Percentiles rank a stretch among this genome's conserved stretches.
phyloP scores from a whole-genome alignment of 2,888 invertebrate species.

The Eremobia ochroleuca region DNA sequence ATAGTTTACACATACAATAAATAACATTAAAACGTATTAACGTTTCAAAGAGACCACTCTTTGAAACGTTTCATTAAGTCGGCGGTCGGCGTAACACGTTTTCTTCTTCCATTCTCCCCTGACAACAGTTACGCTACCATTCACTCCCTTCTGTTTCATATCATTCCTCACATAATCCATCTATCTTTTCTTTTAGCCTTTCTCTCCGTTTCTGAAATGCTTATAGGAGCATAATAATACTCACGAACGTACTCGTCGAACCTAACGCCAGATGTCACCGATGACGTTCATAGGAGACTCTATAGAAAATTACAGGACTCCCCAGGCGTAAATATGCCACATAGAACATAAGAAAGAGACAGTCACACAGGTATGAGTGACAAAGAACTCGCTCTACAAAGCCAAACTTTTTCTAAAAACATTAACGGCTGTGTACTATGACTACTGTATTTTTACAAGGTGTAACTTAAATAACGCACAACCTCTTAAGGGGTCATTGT shows the following conservation, averaged over 20 bases:
- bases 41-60: too few species aligned
- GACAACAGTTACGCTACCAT: background rate
- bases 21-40: too few species aligned
- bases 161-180: background rate
- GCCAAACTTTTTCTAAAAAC: background rate
- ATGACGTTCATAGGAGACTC: background rate
- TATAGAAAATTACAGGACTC: background rate
- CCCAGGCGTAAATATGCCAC: background rate
- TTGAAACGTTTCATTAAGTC: background rate
- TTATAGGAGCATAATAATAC: background rate
- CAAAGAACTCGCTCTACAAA: background rate
- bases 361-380: background rate
- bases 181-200: background rate
- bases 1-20: too few species aligned
- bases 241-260: background rate
- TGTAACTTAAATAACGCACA: too few species aligned
- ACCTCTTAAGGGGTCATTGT: too few species aligned
- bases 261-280: background rate
- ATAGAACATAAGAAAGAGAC: background rate
- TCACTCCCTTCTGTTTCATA: background rate
- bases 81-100: background rate
- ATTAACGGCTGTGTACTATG: background rate
- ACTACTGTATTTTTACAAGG: too few species aligned
- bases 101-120: background rate
- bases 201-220: background rate